Evolutionary conservation across 2,888 invertebrate genomes (phyloP), one percentile per base, ranked within the genome.

Genomic region (Drosophila nigricruria): DNA sequence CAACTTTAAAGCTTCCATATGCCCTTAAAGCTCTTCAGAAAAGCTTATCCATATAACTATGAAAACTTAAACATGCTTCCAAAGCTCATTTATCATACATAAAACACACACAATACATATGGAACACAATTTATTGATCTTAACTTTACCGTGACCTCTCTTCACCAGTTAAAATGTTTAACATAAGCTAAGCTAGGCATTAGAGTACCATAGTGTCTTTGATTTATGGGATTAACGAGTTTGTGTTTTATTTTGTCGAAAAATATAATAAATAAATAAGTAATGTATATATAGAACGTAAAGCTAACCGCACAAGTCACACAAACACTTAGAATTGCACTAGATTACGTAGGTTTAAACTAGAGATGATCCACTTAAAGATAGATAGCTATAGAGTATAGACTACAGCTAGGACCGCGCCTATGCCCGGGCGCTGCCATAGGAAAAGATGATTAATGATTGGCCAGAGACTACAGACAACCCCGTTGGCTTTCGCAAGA

Each of bases 381-480:
- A 62, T 62, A 74, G 68, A 32, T 65, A 53, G 49, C 49, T 40
- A 36, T 67, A 20, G 45, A 12, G 50, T 47, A 58, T 58, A 47
- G 74, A 72, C 73, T 88, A 78, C n/a, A 68, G 61, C 74, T 88
- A 78, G 69, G 58, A 65, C 53, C 49, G 50, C 59, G 63, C 66
- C 66, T 16, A 36, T 18, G 52, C 40, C 70, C 20, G 60, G 61
- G 64, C 63, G 62, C 63, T 73, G 73, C 72, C 75, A 52, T 63
- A 84, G 74, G 74, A 79, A 59, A 40, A 42, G 38, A 50, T 59
- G 43, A 53, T 61, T 68, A 47, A 38, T 71, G 77, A 79, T 79
- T 75, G 67, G 79, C 78, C 78, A 77, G 79, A 77, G 64, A 82
- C 70, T 72, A 82, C 65, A 72, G 84, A 76, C 71, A 87, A 79